Evolutionary conservation across 2,888 invertebrate species (phyloP).

Genomic region (Colletes collaris): DNA sequence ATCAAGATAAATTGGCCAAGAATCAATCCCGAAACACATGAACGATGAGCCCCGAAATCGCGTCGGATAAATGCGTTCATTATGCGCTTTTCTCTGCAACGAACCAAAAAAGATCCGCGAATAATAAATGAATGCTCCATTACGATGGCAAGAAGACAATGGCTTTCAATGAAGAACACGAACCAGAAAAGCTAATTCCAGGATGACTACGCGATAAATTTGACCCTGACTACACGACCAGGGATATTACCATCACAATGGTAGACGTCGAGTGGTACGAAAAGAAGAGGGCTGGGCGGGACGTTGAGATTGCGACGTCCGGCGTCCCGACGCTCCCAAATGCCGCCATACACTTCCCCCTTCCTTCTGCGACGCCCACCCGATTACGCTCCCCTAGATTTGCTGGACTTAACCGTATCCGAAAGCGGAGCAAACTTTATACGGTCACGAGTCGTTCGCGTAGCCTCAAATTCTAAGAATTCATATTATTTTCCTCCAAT

Average conservation of each 20-base stretch:
- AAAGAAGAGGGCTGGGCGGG: slow-evolving; percentile 63
- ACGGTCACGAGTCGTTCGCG: slow-evolving; percentile 44
- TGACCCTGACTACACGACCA: slow-evolving; percentile 38
- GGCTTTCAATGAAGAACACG: slow-evolving; percentile 38
- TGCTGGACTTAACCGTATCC: slow-evolving; percentile 61
- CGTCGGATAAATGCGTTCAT: neutral
- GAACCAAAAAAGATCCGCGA: neutral
- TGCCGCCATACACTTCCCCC: slow-evolving; percentile 63
- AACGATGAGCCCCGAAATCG: neutral
- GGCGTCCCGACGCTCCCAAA: slow-evolving; percentile 75
- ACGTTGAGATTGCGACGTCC: slow-evolving; percentile 77
- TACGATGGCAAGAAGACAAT: slow-evolving; percentile 31
- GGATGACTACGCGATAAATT: slow-evolving; percentile 62
- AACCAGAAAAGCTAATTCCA: slow-evolving; percentile 56
- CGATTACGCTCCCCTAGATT: slow-evolving; percentile 73
- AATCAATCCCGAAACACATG: slow-evolving; percentile 1
- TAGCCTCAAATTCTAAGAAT: neutral
- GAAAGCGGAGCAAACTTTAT: slow-evolving; percentile 42
- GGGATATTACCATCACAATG: slow-evolving; percentile 76
- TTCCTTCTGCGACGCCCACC: slow-evolving; percentile 71
- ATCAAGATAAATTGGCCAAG: slow-evolving; percentile 10
- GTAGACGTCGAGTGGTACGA: slow-evolving; percentile 59
- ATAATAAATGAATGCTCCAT: slow-evolving; percentile 39
- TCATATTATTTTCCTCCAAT: neutral
- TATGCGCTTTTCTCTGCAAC: neutral